Conservation (phyloP, 2,113 vertebrate genomes). For the Corythornis cristatus region DNA sequence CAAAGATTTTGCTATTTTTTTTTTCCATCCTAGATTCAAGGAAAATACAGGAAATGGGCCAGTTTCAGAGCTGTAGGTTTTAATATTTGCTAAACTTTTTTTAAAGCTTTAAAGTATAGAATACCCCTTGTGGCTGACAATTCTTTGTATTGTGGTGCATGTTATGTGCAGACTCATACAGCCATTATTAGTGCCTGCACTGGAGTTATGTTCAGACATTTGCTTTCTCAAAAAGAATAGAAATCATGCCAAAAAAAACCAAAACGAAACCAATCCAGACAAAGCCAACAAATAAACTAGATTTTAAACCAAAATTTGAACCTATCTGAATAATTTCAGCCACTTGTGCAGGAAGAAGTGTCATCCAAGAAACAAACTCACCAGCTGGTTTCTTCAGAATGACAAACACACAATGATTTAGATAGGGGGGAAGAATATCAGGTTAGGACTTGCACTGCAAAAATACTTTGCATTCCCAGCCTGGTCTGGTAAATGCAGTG, state of each 20-base stretch:
- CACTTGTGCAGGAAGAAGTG: not conserved
- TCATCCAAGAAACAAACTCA: not conserved
- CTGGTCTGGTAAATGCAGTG: not conserved
- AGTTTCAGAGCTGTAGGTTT: not conserved
- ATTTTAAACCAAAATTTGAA: not conserved
- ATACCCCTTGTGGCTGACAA: not conserved
- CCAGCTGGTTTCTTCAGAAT: not conserved
- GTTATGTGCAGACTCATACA: not conserved
- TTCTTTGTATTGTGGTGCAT: not conserved
- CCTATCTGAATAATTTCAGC: not conserved
- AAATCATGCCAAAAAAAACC: not conserved
- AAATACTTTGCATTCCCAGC: not conserved
- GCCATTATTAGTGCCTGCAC: not conserved
- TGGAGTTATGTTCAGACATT: not conserved
- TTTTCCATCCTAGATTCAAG: not conserved
- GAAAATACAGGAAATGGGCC: not conserved
- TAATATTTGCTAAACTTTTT: not conserved
- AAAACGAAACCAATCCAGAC: not conserved
- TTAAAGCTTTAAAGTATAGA: not conserved
- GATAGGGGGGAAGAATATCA: not conserved
- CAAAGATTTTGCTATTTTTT: not conserved
- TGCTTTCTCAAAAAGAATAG: not conserved
- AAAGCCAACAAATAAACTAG: too few relatives aligned
- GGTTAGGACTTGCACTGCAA: not conserved
- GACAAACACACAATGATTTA: not conserved